These are phyloP conservation scores for Boloria selene DNA, from an alignment of 2,888 invertebrate genomes.

Conservation along the genomic window DNA sequence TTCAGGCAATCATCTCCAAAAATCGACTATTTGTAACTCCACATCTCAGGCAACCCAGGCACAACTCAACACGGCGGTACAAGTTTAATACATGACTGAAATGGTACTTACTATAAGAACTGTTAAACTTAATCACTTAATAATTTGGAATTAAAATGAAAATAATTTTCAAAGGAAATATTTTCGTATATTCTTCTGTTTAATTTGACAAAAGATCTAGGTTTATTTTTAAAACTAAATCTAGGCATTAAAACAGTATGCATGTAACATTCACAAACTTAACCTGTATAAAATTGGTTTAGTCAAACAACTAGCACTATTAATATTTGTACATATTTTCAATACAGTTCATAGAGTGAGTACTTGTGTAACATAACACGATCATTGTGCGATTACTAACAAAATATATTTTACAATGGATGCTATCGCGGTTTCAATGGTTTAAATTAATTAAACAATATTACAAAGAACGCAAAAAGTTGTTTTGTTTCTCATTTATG, in stretches of 20 bases:
- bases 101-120: conserved; percentile 35
- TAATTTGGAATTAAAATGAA: too few relatives aligned
- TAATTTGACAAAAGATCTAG: too few relatives aligned
- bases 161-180: too few relatives aligned
- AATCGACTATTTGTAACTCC: conserved; percentile 56
- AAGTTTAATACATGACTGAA: conserved; percentile 44
- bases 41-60: conserved; percentile 57
- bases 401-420: conserved; percentile 18
- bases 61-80: conserved; percentile 70
- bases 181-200: too few relatives aligned
- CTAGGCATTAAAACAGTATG: too few relatives aligned
- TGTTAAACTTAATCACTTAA: conserved; percentile 14
- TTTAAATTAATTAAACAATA: conserved; percentile 16
- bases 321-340: background rate
- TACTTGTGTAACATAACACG: conserved; percentile 19
- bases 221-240: too few relatives aligned
- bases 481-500: conserved; percentile 25
- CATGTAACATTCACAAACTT: too few relatives aligned
- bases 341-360: conserved; percentile 36
- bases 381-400: conserved; percentile 20
- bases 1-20: conserved; percentile 72
- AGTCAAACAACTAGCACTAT: background rate
- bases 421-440: conserved; percentile 24
- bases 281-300: too few relatives aligned
- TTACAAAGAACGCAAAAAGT: conserved; percentile 7